These are phyloP conservation scores for Lophura nycthemera DNA, from an alignment of 2,113 vertebrate species.

Conservation along the genomic window DNA sequence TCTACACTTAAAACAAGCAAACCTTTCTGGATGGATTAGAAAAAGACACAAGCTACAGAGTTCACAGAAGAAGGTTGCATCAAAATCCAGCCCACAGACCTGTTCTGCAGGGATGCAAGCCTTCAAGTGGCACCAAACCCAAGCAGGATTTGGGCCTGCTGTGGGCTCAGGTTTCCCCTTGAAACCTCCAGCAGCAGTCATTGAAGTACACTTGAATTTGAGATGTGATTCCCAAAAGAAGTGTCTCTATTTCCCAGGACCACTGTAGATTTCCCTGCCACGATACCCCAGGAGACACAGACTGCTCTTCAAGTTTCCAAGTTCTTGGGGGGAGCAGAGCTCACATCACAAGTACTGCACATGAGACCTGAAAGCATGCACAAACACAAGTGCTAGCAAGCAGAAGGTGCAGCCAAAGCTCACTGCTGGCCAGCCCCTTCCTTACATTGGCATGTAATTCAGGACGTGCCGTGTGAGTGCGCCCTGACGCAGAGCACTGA, in stretches of 20 bases:
- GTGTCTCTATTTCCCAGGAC: background rate
- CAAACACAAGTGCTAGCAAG: background rate
- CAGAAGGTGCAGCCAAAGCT: background rate
- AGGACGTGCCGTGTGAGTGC: background rate
- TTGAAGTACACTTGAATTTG: background rate
- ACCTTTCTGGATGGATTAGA: background rate
- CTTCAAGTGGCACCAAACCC: background rate
- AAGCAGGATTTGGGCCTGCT: background rate
- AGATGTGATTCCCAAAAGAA: background rate
- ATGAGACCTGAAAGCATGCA: background rate
- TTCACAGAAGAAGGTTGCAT: background rate
- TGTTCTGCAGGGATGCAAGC: background rate
- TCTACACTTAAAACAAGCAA: background rate
- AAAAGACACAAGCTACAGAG: background rate
- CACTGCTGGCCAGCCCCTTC: background rate
- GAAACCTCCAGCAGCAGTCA: background rate
- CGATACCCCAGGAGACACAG: accelerated
- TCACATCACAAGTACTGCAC: background rate
- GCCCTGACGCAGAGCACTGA: background rate
- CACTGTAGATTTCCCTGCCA: accelerated
- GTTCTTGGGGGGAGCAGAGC: background rate
- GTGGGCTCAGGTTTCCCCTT: background rate
- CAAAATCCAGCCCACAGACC: accelerated
- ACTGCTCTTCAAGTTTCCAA: background rate
- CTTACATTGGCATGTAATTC: accelerated